Conservation (phyloP, 2,113 vertebrate genomes). For the Hippocampus mohnikei region DNA sequence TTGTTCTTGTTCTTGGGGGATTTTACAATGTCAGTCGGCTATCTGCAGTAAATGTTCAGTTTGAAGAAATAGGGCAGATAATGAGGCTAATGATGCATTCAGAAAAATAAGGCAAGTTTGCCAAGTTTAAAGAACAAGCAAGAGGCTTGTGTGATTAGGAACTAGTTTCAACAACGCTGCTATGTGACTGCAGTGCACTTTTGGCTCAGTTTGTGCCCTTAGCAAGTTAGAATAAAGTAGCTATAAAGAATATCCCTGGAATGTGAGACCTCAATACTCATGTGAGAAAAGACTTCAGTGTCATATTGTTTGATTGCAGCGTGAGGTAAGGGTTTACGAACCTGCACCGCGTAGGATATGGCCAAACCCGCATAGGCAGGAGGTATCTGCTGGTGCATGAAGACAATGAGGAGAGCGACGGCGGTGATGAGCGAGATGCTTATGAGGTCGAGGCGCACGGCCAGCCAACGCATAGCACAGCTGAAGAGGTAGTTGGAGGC, state of each 20-base stretch:
- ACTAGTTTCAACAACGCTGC: not conserved
- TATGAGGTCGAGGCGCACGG: slow-evolving; percentile 78
- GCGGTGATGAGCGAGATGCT: slow-evolving; percentile 74
- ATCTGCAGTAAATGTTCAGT: too few relatives aligned
- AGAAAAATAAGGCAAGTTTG: not conserved
- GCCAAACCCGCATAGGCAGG: slow-evolving; percentile 78
- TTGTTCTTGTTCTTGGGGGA: too few relatives aligned
- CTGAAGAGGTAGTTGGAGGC: slow-evolving; percentile 78
- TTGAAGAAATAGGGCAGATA: not conserved
- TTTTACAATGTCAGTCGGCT: too few relatives aligned
- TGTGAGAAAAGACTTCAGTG: not conserved
- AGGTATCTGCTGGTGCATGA: slow-evolving; percentile 77
- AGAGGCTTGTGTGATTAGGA: not conserved
- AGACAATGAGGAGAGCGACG: slow-evolving; percentile 74
- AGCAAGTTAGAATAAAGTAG: not conserved
- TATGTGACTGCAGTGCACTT: not conserved
- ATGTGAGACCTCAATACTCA: not conserved
- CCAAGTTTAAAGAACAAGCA: not conserved
- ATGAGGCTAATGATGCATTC: not conserved
- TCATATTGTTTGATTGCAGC: not conserved
- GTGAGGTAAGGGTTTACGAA: slow-evolving; percentile 27
- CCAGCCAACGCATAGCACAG: slow-evolving; percentile 78
- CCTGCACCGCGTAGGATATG: slow-evolving; percentile 78
- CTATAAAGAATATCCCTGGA: not conserved
- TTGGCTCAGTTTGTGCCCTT: not conserved